Evolutionary conservation across 2,888 invertebrate species (phyloP), one percentile per base, ranked within the genome.

Genomic region (Charanyca ferruginea): DNA sequence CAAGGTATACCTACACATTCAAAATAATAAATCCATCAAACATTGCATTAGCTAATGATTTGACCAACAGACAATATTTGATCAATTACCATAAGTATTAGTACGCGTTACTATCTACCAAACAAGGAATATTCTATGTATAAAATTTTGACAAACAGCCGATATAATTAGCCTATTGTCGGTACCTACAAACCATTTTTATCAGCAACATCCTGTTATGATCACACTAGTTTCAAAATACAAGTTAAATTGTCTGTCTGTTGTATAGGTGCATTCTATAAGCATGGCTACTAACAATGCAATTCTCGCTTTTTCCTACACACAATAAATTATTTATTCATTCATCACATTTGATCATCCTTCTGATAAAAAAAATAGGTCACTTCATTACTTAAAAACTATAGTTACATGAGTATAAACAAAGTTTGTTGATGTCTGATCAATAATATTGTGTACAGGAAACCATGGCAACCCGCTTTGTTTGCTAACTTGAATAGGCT

Each of bases 371-470:
- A n/a, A 35, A 51, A 41, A 54, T 51, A 25, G n/a, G 11, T 5
- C 4, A 1, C 28, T n/a, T 38, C 44, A 55, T 55, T 41, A 73
- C 49, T 55, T 54, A 16, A 45, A 44, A 49, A 45, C 44, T n/a
- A 53, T 54, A 16, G 20, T 38, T 23, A 73, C 23, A 13, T 1
- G 47, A 0, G 2, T 18, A 59, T 35, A 57, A 35, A 57, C 58
- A 60, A 16, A 32, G 18, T 20, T 49, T 23, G 44, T 25, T 49
- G 23, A 13, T 67, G 45, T 58, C 20, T 67, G 44, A 54, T 70
- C 77, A 70, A 76, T 72, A 57, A 32, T 42, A 63, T 58, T 77
- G 45, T 77, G 63, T 47, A n/a, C 23, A 23, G 53, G 58, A 41
- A 57, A 77, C 73, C 45, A 42, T 70, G 53, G n/a, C 71, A 63